Evolutionary conservation across 2,113 vertebrate species (phyloP), one percentile per base, ranked within the genome.

Genomic region (Bubo scandiacus): DNA sequence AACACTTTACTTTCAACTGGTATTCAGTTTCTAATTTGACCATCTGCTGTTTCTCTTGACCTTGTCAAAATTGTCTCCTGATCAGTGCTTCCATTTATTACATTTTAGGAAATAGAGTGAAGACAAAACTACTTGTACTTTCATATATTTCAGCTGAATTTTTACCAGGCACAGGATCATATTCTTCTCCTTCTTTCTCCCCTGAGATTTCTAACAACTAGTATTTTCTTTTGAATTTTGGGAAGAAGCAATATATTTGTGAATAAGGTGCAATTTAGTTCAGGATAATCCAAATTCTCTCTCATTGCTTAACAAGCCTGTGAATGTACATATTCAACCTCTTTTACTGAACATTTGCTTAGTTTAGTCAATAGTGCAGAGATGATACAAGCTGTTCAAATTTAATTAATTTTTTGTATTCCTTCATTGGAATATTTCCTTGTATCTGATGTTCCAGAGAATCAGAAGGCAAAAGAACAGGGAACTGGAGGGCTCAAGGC

Each of bases 371-470:
- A n/a, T 34, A 77, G 6, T 49, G 10, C 32, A 77, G 57, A 43
- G 14, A 51, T 55, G 10, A 71, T 51, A 55, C 25, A 80, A 12
- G 36, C 29, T 79, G 34, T 77, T 95, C 54, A 83, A n/a, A 63
- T 72, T 82, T 86, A 84, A 61, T 52, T 85, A 42, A 8, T 77
- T 94, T 95, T 71, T 95, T 95, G 21, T 82, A 67, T 97, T 96
- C 55, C 20, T 93, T 79, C 16, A 79, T n/a, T 83, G 49, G 68
- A 81, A 47, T 74, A 36, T 73, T 67, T 90, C 43, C 57, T 81
- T 58, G 23, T 73, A 77, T 29, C 57, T 94, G 45, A 75, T 92
- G 93, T 97, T 97, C 83, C 80, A 86, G 83, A 84, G 70, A 92
- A 80, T 43, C n/a, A 95, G 67, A 97, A 92, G 43, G 91, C 30